Percentiles rank a stretch among this genome's conserved stretches.
Conservation (phyloP, 2,113 vertebrate genomes). For the Grallaria varia region DNA sequence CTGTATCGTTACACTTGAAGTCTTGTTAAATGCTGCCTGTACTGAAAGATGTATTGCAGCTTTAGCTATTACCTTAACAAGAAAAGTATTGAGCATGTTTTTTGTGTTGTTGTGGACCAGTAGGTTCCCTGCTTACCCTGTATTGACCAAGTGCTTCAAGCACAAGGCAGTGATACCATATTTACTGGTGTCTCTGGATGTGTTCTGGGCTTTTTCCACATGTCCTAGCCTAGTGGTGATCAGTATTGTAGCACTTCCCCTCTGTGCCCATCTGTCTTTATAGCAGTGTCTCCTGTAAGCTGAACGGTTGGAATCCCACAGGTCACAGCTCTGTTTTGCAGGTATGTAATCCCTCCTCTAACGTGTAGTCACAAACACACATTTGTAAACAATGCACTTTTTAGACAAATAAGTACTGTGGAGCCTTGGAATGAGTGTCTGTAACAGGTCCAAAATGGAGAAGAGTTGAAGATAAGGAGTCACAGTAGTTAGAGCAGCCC, state of each 20-base stretch:
- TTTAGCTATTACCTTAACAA: not conserved
- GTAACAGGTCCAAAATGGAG: not conserved
- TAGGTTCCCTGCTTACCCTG: not conserved
- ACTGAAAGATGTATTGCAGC: not conserved
- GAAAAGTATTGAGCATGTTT: not conserved
- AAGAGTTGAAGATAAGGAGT: not conserved
- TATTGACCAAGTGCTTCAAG: not conserved
- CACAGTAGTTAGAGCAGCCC: not conserved
- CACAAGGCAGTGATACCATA: rapidly evolving
- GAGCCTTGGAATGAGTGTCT: not conserved
- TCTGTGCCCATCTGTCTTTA: not conserved
- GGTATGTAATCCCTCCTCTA: not conserved
- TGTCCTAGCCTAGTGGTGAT: not conserved
- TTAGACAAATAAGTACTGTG: not conserved
- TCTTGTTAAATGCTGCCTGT: not conserved
- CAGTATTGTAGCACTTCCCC: not conserved
- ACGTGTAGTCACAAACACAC: not conserved
- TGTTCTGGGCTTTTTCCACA: not conserved
- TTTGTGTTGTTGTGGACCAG: not conserved
- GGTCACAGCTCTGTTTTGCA: not conserved
- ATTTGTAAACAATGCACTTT: not conserved
- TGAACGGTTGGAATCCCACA: not conserved
- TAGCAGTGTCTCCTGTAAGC: not conserved
- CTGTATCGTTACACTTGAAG: not conserved
- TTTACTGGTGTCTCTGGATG: not conserved